These are phyloP conservation scores for Fukomys damarensis DNA, from an alignment of 2,113 vertebrate genomes.

Conservation along the genomic window DNA sequence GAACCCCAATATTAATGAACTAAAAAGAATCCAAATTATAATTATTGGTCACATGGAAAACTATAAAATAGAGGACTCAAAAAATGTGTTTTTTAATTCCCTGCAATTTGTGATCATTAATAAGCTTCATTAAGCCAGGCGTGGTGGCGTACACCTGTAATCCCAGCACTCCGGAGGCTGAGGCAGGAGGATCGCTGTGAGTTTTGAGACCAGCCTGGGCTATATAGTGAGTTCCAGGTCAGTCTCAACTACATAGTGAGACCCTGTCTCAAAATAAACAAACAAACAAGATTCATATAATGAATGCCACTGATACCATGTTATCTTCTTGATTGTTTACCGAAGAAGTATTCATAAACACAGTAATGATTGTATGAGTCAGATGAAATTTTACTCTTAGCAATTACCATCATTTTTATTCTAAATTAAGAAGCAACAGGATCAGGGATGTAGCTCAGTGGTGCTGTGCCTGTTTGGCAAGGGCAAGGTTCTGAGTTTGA, in stretches of 20 bases:
- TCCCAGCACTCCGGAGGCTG: no score
- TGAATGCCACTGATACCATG: not conserved
- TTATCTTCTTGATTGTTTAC: not conserved
- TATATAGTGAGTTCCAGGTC: no score
- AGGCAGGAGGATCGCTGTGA: no score
- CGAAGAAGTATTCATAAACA: not conserved
- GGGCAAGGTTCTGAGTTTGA: no score
- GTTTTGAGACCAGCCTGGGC: no score
- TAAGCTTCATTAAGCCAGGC: not conserved
- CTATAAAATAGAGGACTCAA: not conserved
- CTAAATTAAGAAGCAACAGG: not conserved
- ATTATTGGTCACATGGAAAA: not conserved
- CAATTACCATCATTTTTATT: not conserved
- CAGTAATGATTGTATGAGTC: not conserved
- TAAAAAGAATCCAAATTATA: not conserved
- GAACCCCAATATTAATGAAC: not conserved
- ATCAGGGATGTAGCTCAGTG: no score
- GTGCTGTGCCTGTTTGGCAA: no score
- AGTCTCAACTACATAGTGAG: no score
- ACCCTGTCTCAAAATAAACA: no score
- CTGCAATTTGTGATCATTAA: not conserved
- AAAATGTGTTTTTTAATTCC: not conserved
- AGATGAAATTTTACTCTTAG: constrained; percentile 18
- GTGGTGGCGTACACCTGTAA: no score
- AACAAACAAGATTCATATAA: no score